Evolutionary conservation across 2,113 vertebrate genomes (phyloP), one percentile per base, ranked within the genome.

Genomic region (Tor tambroides): DNA sequence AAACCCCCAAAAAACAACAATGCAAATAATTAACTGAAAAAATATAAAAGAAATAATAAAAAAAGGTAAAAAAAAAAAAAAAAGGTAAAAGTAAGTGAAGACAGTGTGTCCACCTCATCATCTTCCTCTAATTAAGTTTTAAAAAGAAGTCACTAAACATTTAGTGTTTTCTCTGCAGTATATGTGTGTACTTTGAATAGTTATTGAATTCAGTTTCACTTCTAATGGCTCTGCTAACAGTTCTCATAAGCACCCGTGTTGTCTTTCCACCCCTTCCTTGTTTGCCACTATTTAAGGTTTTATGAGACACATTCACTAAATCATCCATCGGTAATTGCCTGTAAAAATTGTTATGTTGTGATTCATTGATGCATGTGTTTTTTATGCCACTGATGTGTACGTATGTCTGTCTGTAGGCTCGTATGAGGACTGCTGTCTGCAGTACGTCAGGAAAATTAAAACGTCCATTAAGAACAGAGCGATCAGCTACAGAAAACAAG

Each of bases 371-470:
- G 61, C 79, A 26, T 69, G 51, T 83, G 8, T 54, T 21, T 56
- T 7, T 14, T 80, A 0, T 59, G 65, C 11, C 17, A 6, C 15
- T 65, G 49, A 85, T 84, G 21, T 28, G 43, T 46, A 15, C 19
- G 41, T 43, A 15, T 38, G 4, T 83, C 2, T 32, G 46, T 61
- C 17, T 83, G 35, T 69, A 95, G 95, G 90, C 11, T 83, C 90
- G 30, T 95, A 91, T 74, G 94, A 95, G 0, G 94, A 95, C 91
- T 96, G 95, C 91, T 96, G 95, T 76, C 86, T 95, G 43, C 87
- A 5, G 1, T 94, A 95, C 51, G 89, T 88, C 35, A 90, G 5
- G 5, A 5, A 0, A 21, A 0, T 93, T 5, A n/a, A 0, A 6
- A 0, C 0, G 0, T 0, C 0, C 0, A 10, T 0, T 8, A 77